phyloP scores from a whole-genome alignment of 2,797 vertebrate species.

The Limnodromus scolopaceus region DNA sequence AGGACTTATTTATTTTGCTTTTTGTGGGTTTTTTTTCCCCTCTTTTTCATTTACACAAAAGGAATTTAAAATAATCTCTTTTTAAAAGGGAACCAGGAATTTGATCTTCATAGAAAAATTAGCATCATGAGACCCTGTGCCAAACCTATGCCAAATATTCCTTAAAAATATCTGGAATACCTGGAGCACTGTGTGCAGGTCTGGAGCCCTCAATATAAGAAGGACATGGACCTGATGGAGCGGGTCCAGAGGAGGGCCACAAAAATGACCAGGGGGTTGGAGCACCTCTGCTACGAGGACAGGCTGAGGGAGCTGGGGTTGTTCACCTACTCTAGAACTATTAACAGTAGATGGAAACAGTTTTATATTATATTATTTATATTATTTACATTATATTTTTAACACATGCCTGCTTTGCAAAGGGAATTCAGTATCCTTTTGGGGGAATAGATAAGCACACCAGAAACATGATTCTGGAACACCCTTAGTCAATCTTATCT shows the following conservation, averaged over 20 bases:
- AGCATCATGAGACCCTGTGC: not conserved
- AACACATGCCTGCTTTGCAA: not conserved
- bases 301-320: too few relatives aligned
- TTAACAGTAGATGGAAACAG: not conserved
- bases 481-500: not conserved
- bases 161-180: not conserved
- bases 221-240: too few relatives aligned
- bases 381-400: not conserved
- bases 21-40: not conserved
- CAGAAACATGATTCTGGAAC: not conserved
- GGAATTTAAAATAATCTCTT: not conserved
- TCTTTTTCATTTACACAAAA: not conserved
- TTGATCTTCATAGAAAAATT: not conserved
- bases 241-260: too few relatives aligned
- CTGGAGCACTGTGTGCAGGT: too few relatives aligned
- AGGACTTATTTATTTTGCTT: not conserved
- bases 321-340: not conserved
- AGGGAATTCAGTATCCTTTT: not conserved
- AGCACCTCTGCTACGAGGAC: too few relatives aligned
- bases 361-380: not conserved
- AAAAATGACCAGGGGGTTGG: too few relatives aligned
- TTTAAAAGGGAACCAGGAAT: not conserved
- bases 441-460: not conserved
- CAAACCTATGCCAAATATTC: not conserved
- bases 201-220: too few relatives aligned